These are phyloP conservation scores for Thoracochromis brauschi DNA, from an alignment of 2,113 vertebrate species.

Conservation along the genomic window DNA sequence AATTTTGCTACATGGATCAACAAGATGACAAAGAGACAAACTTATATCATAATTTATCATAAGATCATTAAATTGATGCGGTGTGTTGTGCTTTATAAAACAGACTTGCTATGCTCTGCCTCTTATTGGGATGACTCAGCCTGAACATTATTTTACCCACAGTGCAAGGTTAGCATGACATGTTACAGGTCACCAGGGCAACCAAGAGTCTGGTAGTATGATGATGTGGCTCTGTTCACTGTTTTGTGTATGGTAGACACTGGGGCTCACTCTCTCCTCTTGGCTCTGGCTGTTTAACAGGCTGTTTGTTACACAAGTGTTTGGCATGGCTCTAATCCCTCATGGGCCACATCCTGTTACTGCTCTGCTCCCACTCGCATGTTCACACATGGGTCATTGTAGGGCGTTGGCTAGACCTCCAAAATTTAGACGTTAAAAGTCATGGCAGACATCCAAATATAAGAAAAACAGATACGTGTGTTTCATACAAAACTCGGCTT, in stretches of 20 bases:
- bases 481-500: background rate
- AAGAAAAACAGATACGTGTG: background rate
- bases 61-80: background rate
- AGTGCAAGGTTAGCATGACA: constrained; percentile 32
- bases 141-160: background rate
- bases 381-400: constrained; percentile 56
- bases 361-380: constrained; percentile 41
- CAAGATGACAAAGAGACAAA: background rate
- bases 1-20: background rate
- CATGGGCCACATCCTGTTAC: constrained; percentile 57
- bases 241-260: background rate
- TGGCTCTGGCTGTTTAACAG: constrained; percentile 13
- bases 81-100: background rate
- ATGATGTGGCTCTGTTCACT: constrained; percentile 15
- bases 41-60: background rate
- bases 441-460: constrained; percentile 22
- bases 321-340: constrained; percentile 27
- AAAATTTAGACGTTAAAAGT: constrained; percentile 39
- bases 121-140: background rate
- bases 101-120: background rate
- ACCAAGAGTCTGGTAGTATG: background rate
- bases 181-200: background rate
- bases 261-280: constrained; percentile 6
- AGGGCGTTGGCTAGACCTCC: constrained; percentile 38
- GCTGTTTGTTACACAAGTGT: constrained; percentile 40